These are phyloP conservation scores for Euthynnus affinis DNA, from an alignment of 2,797 vertebrate species.

Conservation along the genomic window DNA sequence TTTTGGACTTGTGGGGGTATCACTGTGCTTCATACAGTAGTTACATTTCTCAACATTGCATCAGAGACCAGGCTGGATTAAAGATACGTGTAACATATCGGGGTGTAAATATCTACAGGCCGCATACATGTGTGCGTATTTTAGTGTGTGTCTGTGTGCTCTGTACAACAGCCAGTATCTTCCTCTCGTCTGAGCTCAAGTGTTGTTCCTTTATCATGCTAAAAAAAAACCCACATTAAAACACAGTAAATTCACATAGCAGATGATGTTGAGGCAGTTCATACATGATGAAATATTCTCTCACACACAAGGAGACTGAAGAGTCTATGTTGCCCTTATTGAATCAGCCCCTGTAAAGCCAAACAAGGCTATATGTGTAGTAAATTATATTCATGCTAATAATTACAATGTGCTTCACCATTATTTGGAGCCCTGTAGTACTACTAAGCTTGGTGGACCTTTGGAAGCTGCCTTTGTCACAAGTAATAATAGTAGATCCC, in stretches of 20 bases:
- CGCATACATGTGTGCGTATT: conserved; percentile 29
- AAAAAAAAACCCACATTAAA: conserved; percentile 54
- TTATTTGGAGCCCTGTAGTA: conserved; percentile 48
- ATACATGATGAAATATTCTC: conserved; percentile 8
- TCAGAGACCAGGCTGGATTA: conserved; percentile 69
- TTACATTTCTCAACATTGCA: conserved; percentile 56
- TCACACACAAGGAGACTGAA: conserved; percentile 14
- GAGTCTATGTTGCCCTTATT: conserved; percentile 43
- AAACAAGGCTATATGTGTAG: conserved; percentile 67
- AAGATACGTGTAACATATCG: conserved; percentile 45
- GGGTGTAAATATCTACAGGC: conserved; percentile 69
- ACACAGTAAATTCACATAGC: conserved; percentile 54
- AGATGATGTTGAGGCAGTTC: conserved; percentile 53
- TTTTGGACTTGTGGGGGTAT: conserved; percentile 46
- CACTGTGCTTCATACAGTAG: conserved; percentile 67
- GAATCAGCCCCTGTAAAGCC: conserved; percentile 55
- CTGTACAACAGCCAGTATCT: conserved; percentile 63
- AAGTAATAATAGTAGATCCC: conserved; percentile 35
- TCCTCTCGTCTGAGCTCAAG: conserved; percentile 23
- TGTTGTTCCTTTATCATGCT: conserved; percentile 58
- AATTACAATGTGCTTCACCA: conserved; percentile 82
- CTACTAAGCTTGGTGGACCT: conserved; percentile 47
- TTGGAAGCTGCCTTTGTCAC: conserved; percentile 73
- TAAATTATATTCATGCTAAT: conserved; percentile 74
- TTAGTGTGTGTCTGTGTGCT: conserved; percentile 50